A percentile compares a stretch with the other conserved stretches of the same genome.
Conservation (phyloP, 1,140 invertebrate species). For the Drosophila lacertosa region DNA sequence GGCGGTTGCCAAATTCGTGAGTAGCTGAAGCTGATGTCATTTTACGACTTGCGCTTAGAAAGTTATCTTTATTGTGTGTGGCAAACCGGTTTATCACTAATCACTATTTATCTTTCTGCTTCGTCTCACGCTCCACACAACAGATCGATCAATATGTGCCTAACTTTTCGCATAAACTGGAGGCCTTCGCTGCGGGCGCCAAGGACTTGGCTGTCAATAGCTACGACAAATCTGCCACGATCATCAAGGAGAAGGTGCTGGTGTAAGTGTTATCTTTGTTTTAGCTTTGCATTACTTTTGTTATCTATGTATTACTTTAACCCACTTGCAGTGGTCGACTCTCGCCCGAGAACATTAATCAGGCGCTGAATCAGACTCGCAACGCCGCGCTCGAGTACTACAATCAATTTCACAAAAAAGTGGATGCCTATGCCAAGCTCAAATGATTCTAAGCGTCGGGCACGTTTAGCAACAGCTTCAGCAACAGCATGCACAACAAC, state of each 20-base stretch:
- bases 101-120: constrained; percentile 33
- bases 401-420: constrained; percentile 90
- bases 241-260: constrained; percentile 90
- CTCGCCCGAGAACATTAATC: constrained; percentile 89
- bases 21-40: constrained; percentile 82
- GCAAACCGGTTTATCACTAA: constrained; percentile 32
- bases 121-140: constrained; percentile 52
- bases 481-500: constrained; percentile 19
- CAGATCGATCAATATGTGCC: constrained; percentile 89
- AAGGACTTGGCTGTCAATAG: constrained; percentile 84
- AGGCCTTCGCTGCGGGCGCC: constrained; percentile 83
- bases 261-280: constrained; percentile 91
- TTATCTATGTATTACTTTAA: too few relatives aligned
- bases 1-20: constrained; percentile 86
- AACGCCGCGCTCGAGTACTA: constrained; percentile 85
- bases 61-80: neutral
- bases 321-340: constrained; percentile 89
- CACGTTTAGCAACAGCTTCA: constrained; percentile 56
- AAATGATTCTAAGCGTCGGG: constrained; percentile 85
- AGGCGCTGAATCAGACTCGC: constrained; percentile 87
- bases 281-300: too few relatives aligned
- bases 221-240: constrained; percentile 84
- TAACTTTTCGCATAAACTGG: constrained; percentile 87
- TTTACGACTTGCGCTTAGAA: constrained; percentile 9
- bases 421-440: constrained; percentile 88